Evolutionary conservation across 1,140 invertebrate species (phyloP).

Genomic region (Drosophila sp.): DNA sequence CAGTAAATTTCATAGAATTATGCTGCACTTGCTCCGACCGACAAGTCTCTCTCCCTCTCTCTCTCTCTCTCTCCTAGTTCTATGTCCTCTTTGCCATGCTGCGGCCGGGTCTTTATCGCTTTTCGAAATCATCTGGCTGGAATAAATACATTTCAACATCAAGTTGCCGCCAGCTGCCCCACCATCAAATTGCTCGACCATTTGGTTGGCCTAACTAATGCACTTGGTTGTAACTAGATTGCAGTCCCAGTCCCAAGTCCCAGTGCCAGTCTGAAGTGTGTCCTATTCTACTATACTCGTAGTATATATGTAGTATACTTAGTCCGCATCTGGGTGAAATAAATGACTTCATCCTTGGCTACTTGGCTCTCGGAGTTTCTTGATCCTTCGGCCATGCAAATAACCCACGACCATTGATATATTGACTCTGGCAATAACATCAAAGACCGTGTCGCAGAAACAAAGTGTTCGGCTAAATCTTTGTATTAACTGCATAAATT

Average conservation of each 20-base stretch:
- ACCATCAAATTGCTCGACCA: conserved; percentile 19
- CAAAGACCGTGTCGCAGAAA: conserved; percentile 21
- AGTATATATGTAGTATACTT: too few species aligned
- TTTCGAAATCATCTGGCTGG: conserved; percentile 76
- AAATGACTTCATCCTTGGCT: background rate
- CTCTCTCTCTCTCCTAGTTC: background rate
- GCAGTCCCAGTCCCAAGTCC: background rate
- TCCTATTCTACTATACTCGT: too few species aligned
- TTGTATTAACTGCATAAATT: conserved; percentile 38
- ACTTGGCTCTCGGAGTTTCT: background rate
- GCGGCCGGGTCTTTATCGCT: conserved; percentile 61
- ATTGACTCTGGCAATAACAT: conserved; percentile 39
- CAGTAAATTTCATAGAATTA: conserved; percentile 70
- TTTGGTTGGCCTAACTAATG: conserved; percentile 22
- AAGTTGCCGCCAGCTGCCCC: conserved; percentile 7
- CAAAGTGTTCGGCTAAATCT: conserved; percentile 21
- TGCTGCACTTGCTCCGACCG: conserved; percentile 37
- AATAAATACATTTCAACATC: conserved; percentile 74
- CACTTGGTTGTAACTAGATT: conserved; percentile 6
- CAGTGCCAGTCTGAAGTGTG: conserved; percentile 1
- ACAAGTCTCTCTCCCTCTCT: too few species aligned
- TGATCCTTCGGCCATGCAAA: conserved; percentile 6
- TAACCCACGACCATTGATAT: conserved; percentile 25
- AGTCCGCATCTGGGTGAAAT: conserved; percentile 5
- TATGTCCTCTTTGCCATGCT: conserved; percentile 9